Evolutionary conservation across 2,888 invertebrate species (phyloP), one percentile per base, ranked within the genome.

Genomic region (Drosophila bunnanda): DNA sequence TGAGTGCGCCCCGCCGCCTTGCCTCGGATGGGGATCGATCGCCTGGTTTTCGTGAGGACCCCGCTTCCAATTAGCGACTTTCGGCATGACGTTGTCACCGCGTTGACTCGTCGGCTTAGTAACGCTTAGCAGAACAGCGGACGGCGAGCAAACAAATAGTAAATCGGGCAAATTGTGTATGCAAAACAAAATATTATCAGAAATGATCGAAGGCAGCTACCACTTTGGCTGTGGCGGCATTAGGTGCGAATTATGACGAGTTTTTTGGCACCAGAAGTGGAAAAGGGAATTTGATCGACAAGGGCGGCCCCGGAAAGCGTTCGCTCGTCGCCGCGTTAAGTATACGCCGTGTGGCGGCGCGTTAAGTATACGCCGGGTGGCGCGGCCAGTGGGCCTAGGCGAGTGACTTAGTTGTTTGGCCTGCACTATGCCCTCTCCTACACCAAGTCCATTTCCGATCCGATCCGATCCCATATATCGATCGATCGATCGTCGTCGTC

Each of bases 101-200:
- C 50, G 50, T 22, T 52, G 82, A 82, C 76, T 82, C 70, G 67
- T 41, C 56, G 52, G 59, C 43, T 72, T 75, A 61, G 68, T 66
- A 54, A 62, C 59, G 65, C 48, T 53, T 38, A 55, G 50, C 30
- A 44, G 46, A 61, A 10, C 20, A 34, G 20, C 20, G 9, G 22
- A 17, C 46, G n/a, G 17, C 32, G 20, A 59, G 54, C 58, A 73
- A 71, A 77, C 57, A 73, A 76, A 76, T 58, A 75, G 70, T 58
- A 75, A 76, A 76, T 70, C 59, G 65, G 65, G 53, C 54, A 65
- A 76, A 70, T 64, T 54, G 59, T 54, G 61, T 69, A 57, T 72
- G 78, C 85, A 87, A 76, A 83, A 84, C 85, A 84, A 87, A 87
- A 78, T 83, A 84, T 87, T 82, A 83, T 79, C 76, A 69, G 67